These are phyloP conservation scores for Tretioscincus oriximinensis DNA, from an alignment of 2,113 vertebrate species.

Conservation along the genomic window DNA sequence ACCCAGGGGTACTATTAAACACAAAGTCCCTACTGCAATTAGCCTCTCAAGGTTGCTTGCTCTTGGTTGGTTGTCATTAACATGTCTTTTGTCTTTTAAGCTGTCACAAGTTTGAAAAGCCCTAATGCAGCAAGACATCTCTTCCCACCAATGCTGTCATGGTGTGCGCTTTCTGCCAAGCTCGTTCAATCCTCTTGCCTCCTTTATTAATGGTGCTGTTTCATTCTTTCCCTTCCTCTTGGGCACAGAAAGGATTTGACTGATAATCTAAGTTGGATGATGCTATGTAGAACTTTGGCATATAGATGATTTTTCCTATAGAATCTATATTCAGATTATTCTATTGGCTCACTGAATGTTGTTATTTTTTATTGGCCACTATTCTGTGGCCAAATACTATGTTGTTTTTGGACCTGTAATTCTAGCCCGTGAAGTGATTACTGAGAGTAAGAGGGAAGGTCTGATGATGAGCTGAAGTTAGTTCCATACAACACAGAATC, in stretches of 20 bases:
- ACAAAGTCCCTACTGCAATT: neutral
- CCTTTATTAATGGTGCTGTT: neutral
- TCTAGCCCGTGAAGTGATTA: neutral
- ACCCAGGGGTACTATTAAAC: neutral
- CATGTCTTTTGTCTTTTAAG: conserved; percentile 1
- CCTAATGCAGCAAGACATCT: neutral
- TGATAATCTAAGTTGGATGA: neutral
- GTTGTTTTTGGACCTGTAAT: neutral
- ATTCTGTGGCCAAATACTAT: neutral
- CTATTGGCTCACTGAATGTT: neutral
- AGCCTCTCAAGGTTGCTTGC: neutral
- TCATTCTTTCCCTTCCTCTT: neutral
- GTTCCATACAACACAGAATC: neutral
- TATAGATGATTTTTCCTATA: neutral
- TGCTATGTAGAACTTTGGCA: neutral
- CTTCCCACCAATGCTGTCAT: neutral
- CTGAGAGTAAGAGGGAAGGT: neutral
- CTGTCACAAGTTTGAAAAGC: neutral
- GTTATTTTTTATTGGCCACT: neutral
- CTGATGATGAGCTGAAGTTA: neutral
- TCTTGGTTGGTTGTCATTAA: conserved; percentile 13
- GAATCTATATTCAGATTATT: neutral
- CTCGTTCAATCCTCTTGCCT: neutral
- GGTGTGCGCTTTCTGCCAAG: neutral
- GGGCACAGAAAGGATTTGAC: too few species aligned